Evolutionary conservation across 2,888 invertebrate genomes (phyloP).

Genomic region (Meteorus cinctellus): DNA sequence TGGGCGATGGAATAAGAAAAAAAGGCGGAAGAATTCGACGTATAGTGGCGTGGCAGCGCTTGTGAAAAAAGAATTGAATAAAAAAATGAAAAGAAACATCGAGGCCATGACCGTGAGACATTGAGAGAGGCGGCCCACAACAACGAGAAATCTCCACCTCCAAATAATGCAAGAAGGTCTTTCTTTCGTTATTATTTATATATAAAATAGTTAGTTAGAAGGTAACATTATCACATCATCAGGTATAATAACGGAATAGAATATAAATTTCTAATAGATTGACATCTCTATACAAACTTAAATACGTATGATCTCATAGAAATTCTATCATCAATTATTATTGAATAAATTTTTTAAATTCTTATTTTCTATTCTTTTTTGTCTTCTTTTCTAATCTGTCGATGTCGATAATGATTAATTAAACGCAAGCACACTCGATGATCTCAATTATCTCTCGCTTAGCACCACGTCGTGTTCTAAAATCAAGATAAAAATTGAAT

Average conservation of each 20-base stretch:
- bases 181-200: not conserved
- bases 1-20: not conserved
- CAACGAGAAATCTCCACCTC: not conserved
- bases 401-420: conserved; percentile 29
- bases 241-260: conserved; percentile 11
- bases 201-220: not conserved
- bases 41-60: not conserved
- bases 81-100: not conserved
- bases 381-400: not conserved
- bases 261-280: not conserved
- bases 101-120: conserved; percentile 11
- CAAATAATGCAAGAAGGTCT: conserved; percentile 14
- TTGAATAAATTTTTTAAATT: not conserved
- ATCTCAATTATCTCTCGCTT: conserved; percentile 70
- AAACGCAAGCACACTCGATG: conserved; percentile 70
- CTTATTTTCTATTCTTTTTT: not conserved
- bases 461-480: conserved; percentile 67
- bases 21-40: not conserved
- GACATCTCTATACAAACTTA: not conserved
- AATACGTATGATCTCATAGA: not conserved
- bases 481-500: conserved; percentile 38
- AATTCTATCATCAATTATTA: not conserved
- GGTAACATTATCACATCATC: not conserved
- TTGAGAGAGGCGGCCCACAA: conserved; percentile 2
- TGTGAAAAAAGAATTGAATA: not conserved